These are phyloP conservation scores for Vireo altiloquus DNA, from an alignment of 2,113 vertebrate species.

Conservation along the genomic window DNA sequence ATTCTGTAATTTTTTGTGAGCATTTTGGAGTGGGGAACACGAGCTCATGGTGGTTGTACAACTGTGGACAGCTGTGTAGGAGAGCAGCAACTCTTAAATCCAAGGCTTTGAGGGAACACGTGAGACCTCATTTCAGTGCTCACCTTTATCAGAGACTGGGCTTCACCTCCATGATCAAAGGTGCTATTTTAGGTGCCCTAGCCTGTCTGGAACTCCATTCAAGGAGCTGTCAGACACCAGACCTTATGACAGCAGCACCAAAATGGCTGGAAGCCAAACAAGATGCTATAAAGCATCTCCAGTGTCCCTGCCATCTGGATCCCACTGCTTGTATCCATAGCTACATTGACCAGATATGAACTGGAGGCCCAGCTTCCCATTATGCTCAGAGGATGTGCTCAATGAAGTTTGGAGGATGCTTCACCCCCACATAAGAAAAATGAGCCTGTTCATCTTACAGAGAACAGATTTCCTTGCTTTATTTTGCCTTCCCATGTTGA, in stretches of 20 bases:
- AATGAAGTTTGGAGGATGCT: not conserved
- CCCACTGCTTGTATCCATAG: fast-evolving
- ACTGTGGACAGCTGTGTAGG: not conserved
- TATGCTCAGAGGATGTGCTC: not conserved
- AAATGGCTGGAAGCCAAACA: not conserved
- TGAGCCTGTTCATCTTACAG: not conserved
- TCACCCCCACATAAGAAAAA: not conserved
- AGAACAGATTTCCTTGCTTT: conserved; percentile 41
- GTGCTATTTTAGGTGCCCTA: not conserved
- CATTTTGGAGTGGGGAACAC: fast-evolving
- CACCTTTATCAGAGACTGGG: not conserved
- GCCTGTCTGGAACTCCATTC: not conserved
- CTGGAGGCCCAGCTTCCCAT: not conserved
- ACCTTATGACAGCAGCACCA: not conserved
- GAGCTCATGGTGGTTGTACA: not conserved
- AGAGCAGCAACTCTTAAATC: not conserved
- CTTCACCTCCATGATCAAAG: not conserved
- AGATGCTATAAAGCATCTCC: not conserved
- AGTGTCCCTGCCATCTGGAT: not conserved
- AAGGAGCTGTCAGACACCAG: not conserved
- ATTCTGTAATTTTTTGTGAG: not conserved
- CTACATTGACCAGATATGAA: fast-evolving
- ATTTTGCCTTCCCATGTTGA: conserved; percentile 33
- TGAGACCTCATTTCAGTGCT: not conserved
- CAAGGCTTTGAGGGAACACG: not conserved